A percentile compares a stretch with the other conserved stretches of the same genome.
These are phyloP conservation scores for Enteromius trimaculatus DNA, from an alignment of 2,797 vertebrate species.

Conservation along the genomic window DNA sequence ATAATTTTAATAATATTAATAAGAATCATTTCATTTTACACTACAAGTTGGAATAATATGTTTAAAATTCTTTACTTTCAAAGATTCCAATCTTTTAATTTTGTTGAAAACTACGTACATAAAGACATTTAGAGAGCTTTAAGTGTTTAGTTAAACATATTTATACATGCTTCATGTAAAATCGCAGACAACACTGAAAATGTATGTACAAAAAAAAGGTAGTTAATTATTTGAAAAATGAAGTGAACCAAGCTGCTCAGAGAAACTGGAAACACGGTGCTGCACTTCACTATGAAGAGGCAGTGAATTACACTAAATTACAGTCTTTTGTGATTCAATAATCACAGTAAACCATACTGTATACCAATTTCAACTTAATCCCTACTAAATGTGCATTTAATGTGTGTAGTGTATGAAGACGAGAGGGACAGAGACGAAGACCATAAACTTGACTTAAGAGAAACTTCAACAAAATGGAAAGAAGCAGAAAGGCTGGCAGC, in stretches of 20 bases:
- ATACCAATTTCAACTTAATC: neutral
- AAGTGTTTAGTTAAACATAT: neutral
- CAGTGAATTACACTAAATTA: neutral
- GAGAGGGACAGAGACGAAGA: neutral
- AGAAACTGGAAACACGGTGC: neutral
- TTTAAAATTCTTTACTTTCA: neutral
- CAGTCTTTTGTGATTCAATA: neutral
- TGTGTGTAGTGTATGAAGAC: no score
- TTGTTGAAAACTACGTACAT: neutral
- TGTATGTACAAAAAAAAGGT: neutral
- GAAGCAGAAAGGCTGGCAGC: conserved; percentile 20
- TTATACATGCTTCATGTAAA: neutral
- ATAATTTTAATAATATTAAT: neutral
- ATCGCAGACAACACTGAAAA: neutral
- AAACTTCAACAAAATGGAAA: neutral
- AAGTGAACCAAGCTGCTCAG: neutral
- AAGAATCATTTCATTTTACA: neutral
- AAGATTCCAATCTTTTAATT: neutral
- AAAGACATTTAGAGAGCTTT: neutral
- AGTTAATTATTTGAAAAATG: neutral
- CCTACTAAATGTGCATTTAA: neutral
- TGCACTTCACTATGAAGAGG: neutral
- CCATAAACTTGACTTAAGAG: neutral
- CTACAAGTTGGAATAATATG: neutral
- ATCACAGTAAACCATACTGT: neutral